A percentile compares a stretch with the other conserved stretches of the same genome.
Conservation (phyloP, 2,113 vertebrate genomes). For the Oreotrochilus melanogaster region DNA sequence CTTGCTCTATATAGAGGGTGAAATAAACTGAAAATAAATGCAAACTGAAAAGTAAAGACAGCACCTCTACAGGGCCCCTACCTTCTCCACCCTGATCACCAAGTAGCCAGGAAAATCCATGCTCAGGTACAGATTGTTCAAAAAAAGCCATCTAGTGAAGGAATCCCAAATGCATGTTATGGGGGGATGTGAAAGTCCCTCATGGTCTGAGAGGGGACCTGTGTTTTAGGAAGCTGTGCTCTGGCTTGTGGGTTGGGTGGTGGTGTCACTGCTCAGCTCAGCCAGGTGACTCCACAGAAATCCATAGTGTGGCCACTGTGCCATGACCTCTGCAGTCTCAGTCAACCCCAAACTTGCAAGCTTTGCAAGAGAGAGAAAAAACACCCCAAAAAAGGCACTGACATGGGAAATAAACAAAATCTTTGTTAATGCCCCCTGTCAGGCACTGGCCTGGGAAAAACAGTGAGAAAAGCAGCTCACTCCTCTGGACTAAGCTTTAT, state of each 20-base stretch:
- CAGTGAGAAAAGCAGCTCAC: accelerated
- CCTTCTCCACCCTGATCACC: neutral
- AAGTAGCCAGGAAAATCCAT: neutral
- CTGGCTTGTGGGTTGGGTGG: neutral
- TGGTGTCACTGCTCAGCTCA: neutral
- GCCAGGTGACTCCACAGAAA: neutral
- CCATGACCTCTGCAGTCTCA: neutral
- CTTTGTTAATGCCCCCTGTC: neutral
- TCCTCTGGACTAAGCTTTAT: neutral
- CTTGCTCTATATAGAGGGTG: neutral
- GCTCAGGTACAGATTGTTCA: neutral
- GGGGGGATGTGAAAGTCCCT: neutral
- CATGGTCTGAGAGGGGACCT: neutral
- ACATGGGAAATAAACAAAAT: neutral
- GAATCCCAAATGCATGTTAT: neutral
- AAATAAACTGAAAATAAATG: neutral
- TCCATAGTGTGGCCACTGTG: neutral
- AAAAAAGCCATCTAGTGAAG: neutral
- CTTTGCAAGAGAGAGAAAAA: accelerated
- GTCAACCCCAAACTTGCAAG: neutral
- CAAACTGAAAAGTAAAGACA: neutral
- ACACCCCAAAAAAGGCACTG: neutral
- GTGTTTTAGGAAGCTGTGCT: neutral
- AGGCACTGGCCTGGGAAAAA: neutral
- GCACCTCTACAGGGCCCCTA: neutral